Percentiles rank a stretch among this genome's conserved stretches.
phyloP scores from a whole-genome alignment of 1,140 invertebrate species.

The Drosophila hydei region DNA sequence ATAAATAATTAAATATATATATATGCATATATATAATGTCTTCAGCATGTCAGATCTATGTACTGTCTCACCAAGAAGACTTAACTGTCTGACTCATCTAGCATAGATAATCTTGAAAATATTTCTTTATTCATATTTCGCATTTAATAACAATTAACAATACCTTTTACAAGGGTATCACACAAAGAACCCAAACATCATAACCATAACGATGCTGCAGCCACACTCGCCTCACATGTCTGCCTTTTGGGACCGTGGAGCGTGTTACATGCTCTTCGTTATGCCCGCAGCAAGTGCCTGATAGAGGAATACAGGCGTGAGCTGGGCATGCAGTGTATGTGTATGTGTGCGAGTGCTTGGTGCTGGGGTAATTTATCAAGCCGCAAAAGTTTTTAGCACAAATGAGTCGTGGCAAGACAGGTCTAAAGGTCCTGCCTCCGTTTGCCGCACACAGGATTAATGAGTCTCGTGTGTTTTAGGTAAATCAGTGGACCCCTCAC shows the following conservation, averaged over 20 bases:
- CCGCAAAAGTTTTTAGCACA: conserved; percentile 73
- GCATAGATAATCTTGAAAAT: too few relatives aligned
- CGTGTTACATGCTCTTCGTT: conserved; percentile 2
- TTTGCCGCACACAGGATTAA: conserved; percentile 65
- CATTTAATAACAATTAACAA: background rate
- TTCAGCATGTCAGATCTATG: too few relatives aligned
- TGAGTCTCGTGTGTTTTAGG: conserved; percentile 68
- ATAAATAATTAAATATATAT: too few relatives aligned
- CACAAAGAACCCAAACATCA: background rate
- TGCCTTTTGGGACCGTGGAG: background rate
- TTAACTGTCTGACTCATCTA: too few relatives aligned
- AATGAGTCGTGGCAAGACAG: conserved; percentile 68
- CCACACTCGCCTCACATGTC: conserved; percentile 33
- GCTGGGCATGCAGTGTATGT: conserved; percentile 12
- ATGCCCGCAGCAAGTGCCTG: conserved; percentile 25
- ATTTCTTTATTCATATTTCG: too few relatives aligned
- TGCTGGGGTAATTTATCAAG: conserved; percentile 72
- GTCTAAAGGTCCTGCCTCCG: conserved; percentile 47
- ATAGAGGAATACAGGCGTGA: background rate
- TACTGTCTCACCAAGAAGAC: too few relatives aligned
- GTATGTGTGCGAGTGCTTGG: conserved; percentile 31
- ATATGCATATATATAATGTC: too few relatives aligned
- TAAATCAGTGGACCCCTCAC: conserved; percentile 17
- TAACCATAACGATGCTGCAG: conserved; percentile 4
- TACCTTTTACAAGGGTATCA: background rate